phyloP scores from a whole-genome alignment of 2,797 vertebrate genomes.

The Sarcophilus harrisii region DNA sequence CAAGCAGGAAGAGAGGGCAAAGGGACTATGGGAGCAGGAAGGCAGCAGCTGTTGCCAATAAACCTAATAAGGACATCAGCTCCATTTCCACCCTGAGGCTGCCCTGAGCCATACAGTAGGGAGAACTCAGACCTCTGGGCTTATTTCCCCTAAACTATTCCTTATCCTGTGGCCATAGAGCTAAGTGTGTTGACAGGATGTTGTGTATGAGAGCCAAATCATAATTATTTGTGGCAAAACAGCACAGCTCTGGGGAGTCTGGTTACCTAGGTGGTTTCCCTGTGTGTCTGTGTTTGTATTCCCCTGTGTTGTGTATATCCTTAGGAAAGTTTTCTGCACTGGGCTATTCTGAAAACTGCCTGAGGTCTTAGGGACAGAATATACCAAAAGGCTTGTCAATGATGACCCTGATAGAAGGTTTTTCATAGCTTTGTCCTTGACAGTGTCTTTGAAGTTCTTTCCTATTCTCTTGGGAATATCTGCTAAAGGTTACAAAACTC shows the following conservation, averaged over 20 bases:
- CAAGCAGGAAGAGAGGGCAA: neutral
- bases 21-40: neutral
- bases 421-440: neutral
- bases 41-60: neutral
- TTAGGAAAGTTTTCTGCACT: neutral
- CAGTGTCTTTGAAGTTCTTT: neutral
- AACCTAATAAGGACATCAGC: neutral
- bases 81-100: neutral
- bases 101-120: neutral
- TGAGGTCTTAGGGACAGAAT: neutral
- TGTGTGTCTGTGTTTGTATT: neutral
- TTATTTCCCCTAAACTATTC: neutral
- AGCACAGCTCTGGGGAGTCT: neutral
- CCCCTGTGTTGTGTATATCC: neutral
- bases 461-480: neutral
- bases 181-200: neutral
- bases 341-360: neutral
- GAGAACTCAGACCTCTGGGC: neutral
- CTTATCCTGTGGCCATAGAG: neutral
- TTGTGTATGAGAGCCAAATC: neutral
- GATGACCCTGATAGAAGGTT: neutral
- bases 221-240: neutral
- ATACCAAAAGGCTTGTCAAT: neutral
- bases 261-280: neutral
- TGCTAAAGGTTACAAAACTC: neutral